Evolutionary conservation across 1,140 invertebrate species (phyloP).

Genomic region (Orius insidiosus): DNA sequence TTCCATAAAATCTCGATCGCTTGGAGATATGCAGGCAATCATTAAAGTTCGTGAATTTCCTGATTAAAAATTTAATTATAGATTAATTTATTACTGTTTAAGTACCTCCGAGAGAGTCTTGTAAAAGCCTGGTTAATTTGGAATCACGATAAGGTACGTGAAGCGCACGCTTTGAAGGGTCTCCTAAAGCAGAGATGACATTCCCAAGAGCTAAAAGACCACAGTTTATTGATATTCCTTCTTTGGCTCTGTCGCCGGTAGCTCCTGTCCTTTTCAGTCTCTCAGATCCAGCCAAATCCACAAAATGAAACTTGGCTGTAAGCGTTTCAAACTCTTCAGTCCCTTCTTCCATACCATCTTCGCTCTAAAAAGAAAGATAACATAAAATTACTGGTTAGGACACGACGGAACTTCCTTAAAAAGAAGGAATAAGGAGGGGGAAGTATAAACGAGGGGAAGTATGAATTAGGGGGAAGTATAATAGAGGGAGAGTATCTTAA

Average conservation of each 20-base stretch:
- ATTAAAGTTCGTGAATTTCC: constrained; percentile 87
- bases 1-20: constrained; percentile 97
- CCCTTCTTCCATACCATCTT: constrained; percentile 30
- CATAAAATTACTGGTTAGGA: too few relatives aligned
- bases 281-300: constrained; percentile 93
- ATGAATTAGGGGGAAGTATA: too few relatives aligned
- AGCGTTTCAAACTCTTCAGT: constrained; percentile 64
- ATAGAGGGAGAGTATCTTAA: too few relatives aligned
- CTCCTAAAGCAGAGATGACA: constrained; percentile 91
- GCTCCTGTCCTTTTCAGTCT: constrained; percentile 86
- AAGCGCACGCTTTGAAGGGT: constrained; percentile 64
- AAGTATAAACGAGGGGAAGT: too few relatives aligned
- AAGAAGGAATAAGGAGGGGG: too few relatives aligned
- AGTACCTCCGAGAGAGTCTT: constrained; percentile 94
- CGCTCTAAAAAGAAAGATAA: constrained; percentile 27
- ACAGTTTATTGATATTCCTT: constrained; percentile 88
- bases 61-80: constrained; percentile 20
- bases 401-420: too few relatives aligned
- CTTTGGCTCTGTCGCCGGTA: constrained; percentile 76
- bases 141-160: constrained; percentile 98
- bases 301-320: constrained; percentile 87
- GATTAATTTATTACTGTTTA: not conserved
- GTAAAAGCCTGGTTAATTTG: constrained; percentile 83
- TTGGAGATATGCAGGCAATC: constrained; percentile 96
- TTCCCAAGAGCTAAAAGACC: constrained; percentile 87